phyloP scores from a whole-genome alignment of 2,113 vertebrate genomes.

The Pedionomus torquatus region DNA sequence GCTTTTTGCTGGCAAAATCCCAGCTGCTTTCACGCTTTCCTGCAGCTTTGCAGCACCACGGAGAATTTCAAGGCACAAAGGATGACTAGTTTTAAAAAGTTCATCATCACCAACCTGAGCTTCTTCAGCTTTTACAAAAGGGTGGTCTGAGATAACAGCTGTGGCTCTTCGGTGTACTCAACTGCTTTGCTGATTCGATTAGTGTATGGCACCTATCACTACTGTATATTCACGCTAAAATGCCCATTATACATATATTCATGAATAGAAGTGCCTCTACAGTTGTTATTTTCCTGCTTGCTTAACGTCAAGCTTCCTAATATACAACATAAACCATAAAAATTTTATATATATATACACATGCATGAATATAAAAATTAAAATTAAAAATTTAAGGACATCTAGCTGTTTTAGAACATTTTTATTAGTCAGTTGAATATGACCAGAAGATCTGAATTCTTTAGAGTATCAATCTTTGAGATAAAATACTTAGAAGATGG shows the following conservation, averaged over 20 bases:
- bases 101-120: not conserved
- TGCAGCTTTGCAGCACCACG: not conserved
- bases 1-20: not conserved
- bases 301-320: not conserved
- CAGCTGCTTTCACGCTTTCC: not conserved
- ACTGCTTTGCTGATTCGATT: not conserved
- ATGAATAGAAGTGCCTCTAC: not conserved
- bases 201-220: not conserved
- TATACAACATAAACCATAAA: not conserved
- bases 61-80: not conserved
- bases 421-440: not conserved
- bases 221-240: not conserved
- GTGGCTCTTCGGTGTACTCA: not conserved
- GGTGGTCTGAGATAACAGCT: fast-evolving
- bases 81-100: not conserved
- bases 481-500: not conserved
- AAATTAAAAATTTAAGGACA: not conserved
- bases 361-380: not conserved
- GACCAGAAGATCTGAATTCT: not conserved
- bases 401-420: not conserved
- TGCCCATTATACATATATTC: not conserved
- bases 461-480: not conserved
- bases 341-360: not conserved
- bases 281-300: not conserved
- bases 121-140: not conserved